A percentile compares a stretch with the other conserved stretches of the same genome.
Evolutionary conservation across 2,113 vertebrate species (phyloP).

Genomic region (Tychaedon coryphoeus): DNA sequence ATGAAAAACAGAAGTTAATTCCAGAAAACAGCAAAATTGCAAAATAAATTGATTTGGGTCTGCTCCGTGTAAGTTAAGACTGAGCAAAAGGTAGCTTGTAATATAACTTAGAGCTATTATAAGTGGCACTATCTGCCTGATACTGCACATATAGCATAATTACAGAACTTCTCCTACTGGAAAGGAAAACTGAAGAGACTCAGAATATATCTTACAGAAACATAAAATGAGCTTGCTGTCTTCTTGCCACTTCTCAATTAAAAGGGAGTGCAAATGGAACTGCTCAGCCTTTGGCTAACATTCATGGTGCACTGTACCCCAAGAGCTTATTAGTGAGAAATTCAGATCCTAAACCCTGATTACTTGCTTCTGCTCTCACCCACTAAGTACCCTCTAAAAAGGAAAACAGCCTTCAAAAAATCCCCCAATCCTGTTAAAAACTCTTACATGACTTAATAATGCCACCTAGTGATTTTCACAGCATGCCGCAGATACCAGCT

Average conservation of each 20-base stretch:
- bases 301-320: background rate
- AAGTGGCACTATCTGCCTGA: background rate
- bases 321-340: background rate
- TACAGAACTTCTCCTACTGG: background rate
- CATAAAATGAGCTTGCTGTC: background rate
- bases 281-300: background rate
- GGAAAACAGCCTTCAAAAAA: background rate
- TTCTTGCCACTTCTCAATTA: background rate
- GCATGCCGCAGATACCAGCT: background rate
- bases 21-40: background rate
- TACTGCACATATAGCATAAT: background rate
- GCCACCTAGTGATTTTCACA: conserved; percentile 29
- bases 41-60: background rate
- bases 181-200: background rate
- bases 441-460: background rate
- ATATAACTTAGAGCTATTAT: background rate
- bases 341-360: background rate
- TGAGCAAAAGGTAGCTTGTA: background rate
- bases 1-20: background rate
- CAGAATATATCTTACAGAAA: background rate
- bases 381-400: background rate
- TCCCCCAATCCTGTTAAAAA: background rate
- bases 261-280: background rate
- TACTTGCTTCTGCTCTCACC: background rate
- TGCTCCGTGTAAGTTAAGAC: background rate